Evolutionary conservation across 2,113 vertebrate genomes (phyloP), one percentile per base, ranked within the genome.

Genomic region (Brachyhypopomus gauderio): DNA sequence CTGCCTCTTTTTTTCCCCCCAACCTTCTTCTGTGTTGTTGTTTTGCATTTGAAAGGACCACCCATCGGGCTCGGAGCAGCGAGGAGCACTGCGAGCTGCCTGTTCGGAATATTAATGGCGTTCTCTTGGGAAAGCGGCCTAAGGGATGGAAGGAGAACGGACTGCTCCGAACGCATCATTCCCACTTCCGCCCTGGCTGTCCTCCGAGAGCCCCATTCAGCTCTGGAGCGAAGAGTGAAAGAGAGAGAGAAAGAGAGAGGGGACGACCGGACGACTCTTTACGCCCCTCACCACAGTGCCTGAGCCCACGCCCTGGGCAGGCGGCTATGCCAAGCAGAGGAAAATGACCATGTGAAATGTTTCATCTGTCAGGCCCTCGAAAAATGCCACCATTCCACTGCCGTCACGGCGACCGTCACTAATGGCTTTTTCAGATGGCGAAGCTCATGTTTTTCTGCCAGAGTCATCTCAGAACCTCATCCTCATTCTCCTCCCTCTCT

Each of bases 391-490:
- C 82, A 78, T 80, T 87, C 79, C 76, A 56, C 78, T 59, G 12
- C 70, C 72, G 41, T 72, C 72, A 89, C 74, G 67, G 52, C 76
- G 73, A 81, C n/a, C 8, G 72, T 58, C 34, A 55, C 88, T 91
- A 90, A 93, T 91, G 84, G 72, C 76, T 90, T 91, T 89, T 78
- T 81, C 91, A 92, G 90, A 91, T 85, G 87, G 70, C 38, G 74
- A 72, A 0, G 78, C 83, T 87, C 80, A 80, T 78, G 63, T 55
- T 58, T 82, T 69, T 69, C n/a, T 72, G 60, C 84, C 70, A 48
- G 77, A 85, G 79, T 84, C 34, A 76, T 77, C 23, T 80, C 79
- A 78, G 59, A 66, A n/a, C 66, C 64, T 69, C 55, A 52, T 48
- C 69, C 73, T 64, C 17, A 52, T 64, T 36, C 14, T 9, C 36